Evolutionary conservation across 1,140 invertebrate species (phyloP).

Genomic region (Metaphire vulgaris): DNA sequence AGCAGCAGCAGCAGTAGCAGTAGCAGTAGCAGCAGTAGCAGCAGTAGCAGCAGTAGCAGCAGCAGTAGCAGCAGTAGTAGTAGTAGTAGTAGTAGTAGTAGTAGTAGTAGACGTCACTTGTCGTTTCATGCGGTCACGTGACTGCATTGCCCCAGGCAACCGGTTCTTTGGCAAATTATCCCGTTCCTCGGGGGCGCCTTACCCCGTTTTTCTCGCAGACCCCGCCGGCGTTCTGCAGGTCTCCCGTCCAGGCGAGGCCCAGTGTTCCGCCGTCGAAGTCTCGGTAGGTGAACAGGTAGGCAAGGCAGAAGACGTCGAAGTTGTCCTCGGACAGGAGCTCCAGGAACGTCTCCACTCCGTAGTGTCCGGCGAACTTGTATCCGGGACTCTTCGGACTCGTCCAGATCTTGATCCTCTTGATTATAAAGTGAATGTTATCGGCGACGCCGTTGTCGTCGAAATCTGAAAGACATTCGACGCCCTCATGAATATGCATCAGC

Average conservation of each 20-base stretch:
- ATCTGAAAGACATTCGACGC: slow-evolving; percentile 67
- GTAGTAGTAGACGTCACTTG: too few relatives aligned
- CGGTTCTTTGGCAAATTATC: too few relatives aligned
- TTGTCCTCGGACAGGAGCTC: slow-evolving; percentile 88
- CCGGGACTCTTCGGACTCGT: slow-evolving; percentile 72
- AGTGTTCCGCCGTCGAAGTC: slow-evolving; percentile 92
- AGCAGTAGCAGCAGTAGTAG: slow-evolving; percentile 3
- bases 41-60: not conserved
- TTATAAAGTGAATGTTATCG: slow-evolving; percentile 92
- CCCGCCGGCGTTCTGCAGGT: slow-evolving; percentile 78
- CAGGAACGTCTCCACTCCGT: slow-evolving; percentile 91
- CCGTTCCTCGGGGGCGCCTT: too few relatives aligned
- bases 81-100: too few relatives aligned
- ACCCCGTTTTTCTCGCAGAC: slow-evolving; percentile 85
- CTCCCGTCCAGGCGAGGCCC: slow-evolving; percentile 88
- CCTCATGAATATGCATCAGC: not conserved
- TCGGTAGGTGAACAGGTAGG: slow-evolving; percentile 95
- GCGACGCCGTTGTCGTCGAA: slow-evolving; percentile 84
- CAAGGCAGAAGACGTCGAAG: slow-evolving; percentile 93
- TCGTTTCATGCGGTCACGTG: too few relatives aligned
- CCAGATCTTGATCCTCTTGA: slow-evolving; percentile 90
- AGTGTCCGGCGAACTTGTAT: slow-evolving; percentile 84
- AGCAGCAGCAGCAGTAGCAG: not conserved
- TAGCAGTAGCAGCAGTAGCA: not conserved
- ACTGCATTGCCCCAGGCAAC: too few relatives aligned